These are phyloP conservation scores for Otolemur crassicaudatus DNA, from an alignment of 2,797 vertebrate genomes.

Conservation along the genomic window DNA sequence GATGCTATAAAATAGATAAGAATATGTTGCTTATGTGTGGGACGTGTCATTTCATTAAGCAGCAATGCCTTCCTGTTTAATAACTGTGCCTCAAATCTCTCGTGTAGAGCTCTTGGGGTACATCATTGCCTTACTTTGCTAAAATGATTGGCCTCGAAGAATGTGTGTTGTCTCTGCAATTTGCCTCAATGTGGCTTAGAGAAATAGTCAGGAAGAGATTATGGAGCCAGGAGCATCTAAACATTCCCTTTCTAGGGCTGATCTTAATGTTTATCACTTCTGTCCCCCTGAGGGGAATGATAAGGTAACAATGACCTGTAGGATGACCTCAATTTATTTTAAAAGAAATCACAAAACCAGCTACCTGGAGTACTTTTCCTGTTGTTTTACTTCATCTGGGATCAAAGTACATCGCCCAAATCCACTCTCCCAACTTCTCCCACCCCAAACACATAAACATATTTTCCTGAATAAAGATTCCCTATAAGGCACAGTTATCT, in stretches of 20 bases:
- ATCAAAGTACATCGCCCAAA: not conserved
- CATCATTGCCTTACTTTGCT: not conserved
- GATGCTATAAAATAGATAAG: constrained; percentile 85
- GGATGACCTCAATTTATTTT: constrained; percentile 1
- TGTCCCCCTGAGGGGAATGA: not conserved
- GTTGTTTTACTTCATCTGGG: not conserved
- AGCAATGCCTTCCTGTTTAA: not conserved
- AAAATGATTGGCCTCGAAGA: not conserved
- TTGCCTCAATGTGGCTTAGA: not conserved
- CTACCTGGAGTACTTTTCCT: not conserved
- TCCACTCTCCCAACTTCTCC: not conserved
- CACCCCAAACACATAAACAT: not conserved
- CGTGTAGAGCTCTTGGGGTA: not conserved
- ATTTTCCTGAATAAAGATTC: constrained; percentile 6
- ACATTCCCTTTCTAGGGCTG: not conserved
- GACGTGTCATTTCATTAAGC: constrained; percentile 46
- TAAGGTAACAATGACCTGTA: not conserved
- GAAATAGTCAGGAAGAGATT: not conserved
- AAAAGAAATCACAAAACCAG: constrained; percentile 41
- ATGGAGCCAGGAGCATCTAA: not conserved
- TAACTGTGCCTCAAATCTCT: not conserved
- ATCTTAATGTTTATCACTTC: not conserved
- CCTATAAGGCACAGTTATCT: not conserved
- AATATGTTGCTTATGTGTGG: constrained; percentile 29
- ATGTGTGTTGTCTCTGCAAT: not conserved